phyloP scores from a whole-genome alignment of 1,140 invertebrate species.

The Acromyrmex echinatior region DNA sequence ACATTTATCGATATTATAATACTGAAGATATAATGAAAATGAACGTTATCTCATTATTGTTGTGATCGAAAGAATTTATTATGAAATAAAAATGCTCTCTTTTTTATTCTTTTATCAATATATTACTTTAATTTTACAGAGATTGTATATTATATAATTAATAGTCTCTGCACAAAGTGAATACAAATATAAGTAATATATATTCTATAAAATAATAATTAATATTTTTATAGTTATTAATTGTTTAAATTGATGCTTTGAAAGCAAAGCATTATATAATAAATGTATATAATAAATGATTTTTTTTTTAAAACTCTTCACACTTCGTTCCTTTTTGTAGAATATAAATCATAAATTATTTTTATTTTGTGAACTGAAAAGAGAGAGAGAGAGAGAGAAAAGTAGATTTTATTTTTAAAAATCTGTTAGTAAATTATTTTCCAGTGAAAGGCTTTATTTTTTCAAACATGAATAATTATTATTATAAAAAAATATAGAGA shows the following conservation, averaged over 20 bases:
- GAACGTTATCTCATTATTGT: neutral
- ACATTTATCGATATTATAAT: slow-evolving; percentile 39
- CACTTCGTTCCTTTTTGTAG: neutral
- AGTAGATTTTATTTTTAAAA: neutral
- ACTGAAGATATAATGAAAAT: neutral
- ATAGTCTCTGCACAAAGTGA: neutral
- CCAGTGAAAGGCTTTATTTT: neutral
- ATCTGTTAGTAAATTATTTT: neutral
- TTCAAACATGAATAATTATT: neutral
- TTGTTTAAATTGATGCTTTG: neutral
- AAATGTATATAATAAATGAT: neutral
- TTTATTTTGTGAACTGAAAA: neutral
- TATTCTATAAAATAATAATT: neutral
- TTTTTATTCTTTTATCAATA: neutral
- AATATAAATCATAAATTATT: slow-evolving; percentile 22
- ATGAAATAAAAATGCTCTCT: slow-evolving; percentile 1
- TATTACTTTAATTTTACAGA: neutral
- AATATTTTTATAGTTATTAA: neutral
- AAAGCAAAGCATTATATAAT: neutral
- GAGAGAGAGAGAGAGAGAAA: too few relatives aligned
- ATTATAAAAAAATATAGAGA: neutral
- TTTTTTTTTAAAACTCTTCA: neutral
- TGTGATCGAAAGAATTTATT: neutral
- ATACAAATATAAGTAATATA: neutral
- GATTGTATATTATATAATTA: neutral